A percentile compares a stretch with the other conserved stretches of the same genome.
phyloP scores from a whole-genome alignment of 2,113 vertebrate genomes.

The Climacteris rufus region DNA sequence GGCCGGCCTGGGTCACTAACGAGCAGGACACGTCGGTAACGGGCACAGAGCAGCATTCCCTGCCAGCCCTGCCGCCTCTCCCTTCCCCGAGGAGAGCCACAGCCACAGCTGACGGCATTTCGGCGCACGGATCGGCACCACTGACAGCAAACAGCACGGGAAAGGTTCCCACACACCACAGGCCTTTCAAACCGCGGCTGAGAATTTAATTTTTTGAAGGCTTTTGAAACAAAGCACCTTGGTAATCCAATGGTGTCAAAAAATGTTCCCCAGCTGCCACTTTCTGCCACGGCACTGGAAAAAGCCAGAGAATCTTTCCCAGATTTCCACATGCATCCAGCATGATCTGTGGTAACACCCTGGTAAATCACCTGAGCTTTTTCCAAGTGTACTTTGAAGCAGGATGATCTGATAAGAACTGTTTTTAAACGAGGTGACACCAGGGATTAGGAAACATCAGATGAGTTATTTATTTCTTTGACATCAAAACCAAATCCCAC shows the following conservation, averaged over 20 bases:
- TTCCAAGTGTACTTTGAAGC: background rate
- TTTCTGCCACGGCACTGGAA: too few species aligned
- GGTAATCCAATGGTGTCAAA: accelerated
- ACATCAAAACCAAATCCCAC: background rate
- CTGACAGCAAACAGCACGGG: background rate
- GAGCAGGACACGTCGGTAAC: background rate
- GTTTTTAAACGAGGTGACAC: accelerated
- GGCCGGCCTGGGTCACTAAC: background rate
- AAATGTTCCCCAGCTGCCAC: accelerated
- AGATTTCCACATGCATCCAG: background rate
- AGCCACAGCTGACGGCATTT: background rate
- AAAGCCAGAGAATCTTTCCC: background rate
- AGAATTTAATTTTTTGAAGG: background rate
- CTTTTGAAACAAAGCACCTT: background rate
- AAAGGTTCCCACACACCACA: background rate
- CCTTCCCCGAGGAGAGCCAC: background rate
- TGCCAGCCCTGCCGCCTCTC: background rate
- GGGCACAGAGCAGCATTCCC: constrained; percentile 16
- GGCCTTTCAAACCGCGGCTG: background rate
- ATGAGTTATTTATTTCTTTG: background rate
- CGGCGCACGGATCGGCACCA: background rate
- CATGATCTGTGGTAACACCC: accelerated
- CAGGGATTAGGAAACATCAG: background rate
- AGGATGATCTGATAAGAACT: background rate
- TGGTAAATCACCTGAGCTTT: background rate